phyloP scores from a whole-genome alignment of 2,888 invertebrate species.

The Autographa pulchrina region DNA sequence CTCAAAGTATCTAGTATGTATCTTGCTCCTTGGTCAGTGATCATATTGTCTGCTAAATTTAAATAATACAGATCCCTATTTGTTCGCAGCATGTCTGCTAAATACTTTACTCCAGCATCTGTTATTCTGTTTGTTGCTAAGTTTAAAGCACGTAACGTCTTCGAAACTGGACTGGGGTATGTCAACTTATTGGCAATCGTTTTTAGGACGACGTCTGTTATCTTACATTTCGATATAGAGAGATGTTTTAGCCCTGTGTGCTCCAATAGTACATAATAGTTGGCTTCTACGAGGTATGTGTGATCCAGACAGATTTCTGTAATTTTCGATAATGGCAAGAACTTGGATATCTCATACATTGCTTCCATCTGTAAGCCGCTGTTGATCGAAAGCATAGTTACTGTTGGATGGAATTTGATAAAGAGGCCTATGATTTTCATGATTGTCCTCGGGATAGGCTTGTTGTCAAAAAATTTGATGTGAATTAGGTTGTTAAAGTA shows the following conservation, averaged over 20 bases:
- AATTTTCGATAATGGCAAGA: slow-evolving; percentile 66
- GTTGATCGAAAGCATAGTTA: slow-evolving; percentile 66
- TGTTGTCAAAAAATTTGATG: slow-evolving; percentile 68
- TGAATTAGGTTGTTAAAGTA: slow-evolving; percentile 61
- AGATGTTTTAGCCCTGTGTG: slow-evolving; percentile 62
- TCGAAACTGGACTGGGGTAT: slow-evolving; percentile 66
- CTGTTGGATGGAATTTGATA: slow-evolving; percentile 61
- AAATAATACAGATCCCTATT: slow-evolving; percentile 74
- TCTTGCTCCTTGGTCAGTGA: slow-evolving; percentile 70
- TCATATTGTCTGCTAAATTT: slow-evolving; percentile 72
- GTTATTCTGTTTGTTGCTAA: slow-evolving; percentile 75
- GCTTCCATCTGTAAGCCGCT: slow-evolving; percentile 60
- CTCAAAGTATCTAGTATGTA: slow-evolving; percentile 59
- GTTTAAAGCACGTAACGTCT: slow-evolving; percentile 68
- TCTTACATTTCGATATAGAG: slow-evolving; percentile 72
- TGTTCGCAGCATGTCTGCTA: slow-evolving; percentile 67
- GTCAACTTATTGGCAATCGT: slow-evolving; percentile 64
- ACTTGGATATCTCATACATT: slow-evolving; percentile 70
- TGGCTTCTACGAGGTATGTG: slow-evolving; percentile 63
- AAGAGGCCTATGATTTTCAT: slow-evolving; percentile 69
- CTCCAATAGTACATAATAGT: slow-evolving; percentile 70
- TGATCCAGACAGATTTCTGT: slow-evolving; percentile 74
- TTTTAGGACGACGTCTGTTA: slow-evolving; percentile 67
- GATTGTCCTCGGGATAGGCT: slow-evolving; percentile 63
- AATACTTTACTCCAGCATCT: slow-evolving; percentile 66